Evolutionary conservation across 2,113 vertebrate species (phyloP).

Genomic region (Oenanthe melanoleuca): DNA sequence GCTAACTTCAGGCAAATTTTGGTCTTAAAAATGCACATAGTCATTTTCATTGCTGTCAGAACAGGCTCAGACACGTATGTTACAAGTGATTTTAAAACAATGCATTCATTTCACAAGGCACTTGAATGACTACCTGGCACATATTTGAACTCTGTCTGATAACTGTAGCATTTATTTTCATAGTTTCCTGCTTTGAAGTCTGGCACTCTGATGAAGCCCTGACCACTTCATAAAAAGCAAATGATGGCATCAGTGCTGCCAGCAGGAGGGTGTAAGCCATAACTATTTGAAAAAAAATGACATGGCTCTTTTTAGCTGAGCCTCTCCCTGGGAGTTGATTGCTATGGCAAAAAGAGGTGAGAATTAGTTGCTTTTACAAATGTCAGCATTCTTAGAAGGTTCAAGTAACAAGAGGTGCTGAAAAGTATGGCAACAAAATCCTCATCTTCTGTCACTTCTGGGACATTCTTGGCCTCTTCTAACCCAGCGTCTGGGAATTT

Average conservation of each 20-base stretch:
- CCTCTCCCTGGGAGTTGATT: not conserved
- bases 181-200: not conserved
- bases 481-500: constrained; percentile 75
- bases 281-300: not conserved
- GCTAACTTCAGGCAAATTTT: not conserved
- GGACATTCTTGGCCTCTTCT: constrained; percentile 65
- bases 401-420: constrained; percentile 51
- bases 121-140: not conserved
- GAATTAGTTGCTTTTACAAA: constrained; percentile 22
- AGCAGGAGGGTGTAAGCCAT: not conserved
- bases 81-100: not conserved
- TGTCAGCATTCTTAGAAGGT: constrained; percentile 9
- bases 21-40: not conserved
- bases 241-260: not conserved
- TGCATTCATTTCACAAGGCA: not conserved
- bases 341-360: not conserved
- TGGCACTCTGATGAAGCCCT: not conserved
- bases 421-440: constrained; percentile 52
- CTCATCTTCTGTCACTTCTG: constrained; percentile 42
- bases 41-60: not conserved
- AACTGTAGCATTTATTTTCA: not conserved
- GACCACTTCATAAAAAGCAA: constrained; percentile 6
- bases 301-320: not conserved
- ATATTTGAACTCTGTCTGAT: not conserved
- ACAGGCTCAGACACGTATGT: not conserved